Evolutionary conservation across 2,797 vertebrate species (phyloP).

Genomic region (Sorex maritimensis): DNA sequence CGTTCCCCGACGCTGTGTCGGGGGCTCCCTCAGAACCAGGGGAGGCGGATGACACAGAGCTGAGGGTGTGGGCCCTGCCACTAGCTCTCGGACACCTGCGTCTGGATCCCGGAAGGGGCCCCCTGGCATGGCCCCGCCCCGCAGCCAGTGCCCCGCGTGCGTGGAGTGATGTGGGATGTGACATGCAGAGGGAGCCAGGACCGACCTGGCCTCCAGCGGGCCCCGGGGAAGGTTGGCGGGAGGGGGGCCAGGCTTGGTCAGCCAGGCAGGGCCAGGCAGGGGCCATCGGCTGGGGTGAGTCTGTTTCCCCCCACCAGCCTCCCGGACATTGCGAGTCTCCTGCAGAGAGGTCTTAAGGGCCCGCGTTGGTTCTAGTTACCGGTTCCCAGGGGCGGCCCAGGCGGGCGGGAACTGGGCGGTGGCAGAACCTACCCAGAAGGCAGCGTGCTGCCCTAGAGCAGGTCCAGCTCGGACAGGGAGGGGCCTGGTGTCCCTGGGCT

Average conservation of each 20-base stretch:
- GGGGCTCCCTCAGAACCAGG: not conserved
- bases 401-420: too few relatives aligned
- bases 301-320: rapidly evolving
- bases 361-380: not conserved
- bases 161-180: not conserved
- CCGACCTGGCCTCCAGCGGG: not conserved
- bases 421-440: not conserved
- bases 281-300: too few relatives aligned
- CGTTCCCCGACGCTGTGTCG: rapidly evolving
- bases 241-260: too few relatives aligned
- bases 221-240: not conserved
- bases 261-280: too few relatives aligned
- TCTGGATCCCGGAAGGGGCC: not conserved
- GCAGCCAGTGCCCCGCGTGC: rapidly evolving
- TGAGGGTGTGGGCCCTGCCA: not conserved
- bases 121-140: not conserved
- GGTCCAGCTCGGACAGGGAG: too few relatives aligned
- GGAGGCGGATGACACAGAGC: too few relatives aligned
- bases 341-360: too few relatives aligned
- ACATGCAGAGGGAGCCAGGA: not conserved
- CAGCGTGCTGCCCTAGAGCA: rapidly evolving
- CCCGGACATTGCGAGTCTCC: rapidly evolving
- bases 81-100: not conserved
- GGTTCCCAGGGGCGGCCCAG: not conserved
- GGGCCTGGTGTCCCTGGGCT: not conserved